Evolutionary conservation across 2,888 invertebrate species (phyloP).

Genomic region (Ischnura elegans): DNA sequence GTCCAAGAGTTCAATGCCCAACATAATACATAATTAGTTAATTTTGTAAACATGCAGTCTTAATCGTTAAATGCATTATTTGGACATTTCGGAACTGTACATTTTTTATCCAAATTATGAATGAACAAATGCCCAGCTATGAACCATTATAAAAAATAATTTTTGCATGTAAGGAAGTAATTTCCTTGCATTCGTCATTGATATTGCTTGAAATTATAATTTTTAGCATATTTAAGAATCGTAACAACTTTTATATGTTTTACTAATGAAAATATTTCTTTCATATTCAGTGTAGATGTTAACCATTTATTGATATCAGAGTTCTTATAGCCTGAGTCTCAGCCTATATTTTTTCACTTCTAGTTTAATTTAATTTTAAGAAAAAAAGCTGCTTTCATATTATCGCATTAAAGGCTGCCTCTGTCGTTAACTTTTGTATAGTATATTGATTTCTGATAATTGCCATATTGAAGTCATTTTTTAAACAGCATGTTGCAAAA

Average conservation of each 20-base stretch:
- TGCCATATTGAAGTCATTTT: constrained; percentile 43
- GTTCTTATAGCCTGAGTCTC: background rate
- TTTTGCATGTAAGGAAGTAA: background rate
- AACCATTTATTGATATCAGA: constrained; percentile 21
- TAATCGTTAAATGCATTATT: background rate
- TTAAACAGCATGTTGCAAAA: constrained; percentile 37
- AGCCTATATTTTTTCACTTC: background rate
- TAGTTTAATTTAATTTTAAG: constrained; percentile 37
- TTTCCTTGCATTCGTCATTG: background rate
- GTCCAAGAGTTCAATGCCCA: background rate
- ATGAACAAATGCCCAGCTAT: constrained; percentile 35
- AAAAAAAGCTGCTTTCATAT: constrained; percentile 26
- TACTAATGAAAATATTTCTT: constrained; percentile 35
- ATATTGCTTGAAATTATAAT: constrained; percentile 31
- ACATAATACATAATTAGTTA: background rate
- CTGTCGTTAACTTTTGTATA: background rate
- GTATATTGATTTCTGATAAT: constrained; percentile 40
- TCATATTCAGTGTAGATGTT: constrained; percentile 6
- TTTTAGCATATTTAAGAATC: constrained; percentile 24
- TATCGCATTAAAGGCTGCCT: constrained; percentile 29
- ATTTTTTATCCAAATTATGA: background rate
- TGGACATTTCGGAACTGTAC: background rate
- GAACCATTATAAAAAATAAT: constrained; percentile 2
- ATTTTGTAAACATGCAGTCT: background rate
- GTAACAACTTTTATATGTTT: constrained; percentile 20